Conservation (phyloP, 2,113 vertebrate species). For the Mellivora capensis region DNA sequence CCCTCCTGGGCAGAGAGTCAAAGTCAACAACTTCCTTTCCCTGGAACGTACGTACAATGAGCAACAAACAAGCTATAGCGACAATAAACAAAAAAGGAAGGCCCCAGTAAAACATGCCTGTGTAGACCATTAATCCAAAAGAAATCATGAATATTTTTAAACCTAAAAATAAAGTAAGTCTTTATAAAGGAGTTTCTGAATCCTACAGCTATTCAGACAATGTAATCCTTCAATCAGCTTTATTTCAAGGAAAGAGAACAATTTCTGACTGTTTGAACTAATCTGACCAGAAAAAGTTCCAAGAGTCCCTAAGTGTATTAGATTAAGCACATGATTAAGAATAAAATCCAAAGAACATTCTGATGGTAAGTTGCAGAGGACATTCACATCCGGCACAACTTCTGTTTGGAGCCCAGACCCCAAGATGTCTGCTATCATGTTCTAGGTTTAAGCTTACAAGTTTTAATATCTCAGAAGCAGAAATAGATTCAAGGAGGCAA, state of each 20-base stretch:
- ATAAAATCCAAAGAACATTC: slow-evolving; percentile 55
- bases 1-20: background rate
- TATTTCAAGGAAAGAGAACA: slow-evolving; percentile 63
- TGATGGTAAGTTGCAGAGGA: slow-evolving; percentile 20
- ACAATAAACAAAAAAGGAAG: background rate
- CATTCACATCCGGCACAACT: background rate
- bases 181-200: slow-evolving; percentile 55
- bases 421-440: background rate
- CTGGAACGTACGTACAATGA: background rate
- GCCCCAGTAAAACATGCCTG: background rate
- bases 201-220: slow-evolving; percentile 52
- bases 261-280: slow-evolving; percentile 61
- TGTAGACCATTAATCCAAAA: slow-evolving; percentile 49
- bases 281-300: slow-evolving; percentile 67
- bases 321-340: slow-evolving; percentile 69
- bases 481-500: background rate
- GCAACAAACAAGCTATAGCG: background rate
- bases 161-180: slow-evolving; percentile 54
- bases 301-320: slow-evolving; percentile 52
- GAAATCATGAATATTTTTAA: slow-evolving; percentile 40
- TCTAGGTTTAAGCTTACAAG: background rate
- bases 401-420: background rate
- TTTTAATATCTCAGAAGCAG: background rate
- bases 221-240: slow-evolving; percentile 71
- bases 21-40: slow-evolving; percentile 31